phyloP scores from a whole-genome alignment of 2,113 vertebrate genomes.

The Silurus meridionalis region DNA sequence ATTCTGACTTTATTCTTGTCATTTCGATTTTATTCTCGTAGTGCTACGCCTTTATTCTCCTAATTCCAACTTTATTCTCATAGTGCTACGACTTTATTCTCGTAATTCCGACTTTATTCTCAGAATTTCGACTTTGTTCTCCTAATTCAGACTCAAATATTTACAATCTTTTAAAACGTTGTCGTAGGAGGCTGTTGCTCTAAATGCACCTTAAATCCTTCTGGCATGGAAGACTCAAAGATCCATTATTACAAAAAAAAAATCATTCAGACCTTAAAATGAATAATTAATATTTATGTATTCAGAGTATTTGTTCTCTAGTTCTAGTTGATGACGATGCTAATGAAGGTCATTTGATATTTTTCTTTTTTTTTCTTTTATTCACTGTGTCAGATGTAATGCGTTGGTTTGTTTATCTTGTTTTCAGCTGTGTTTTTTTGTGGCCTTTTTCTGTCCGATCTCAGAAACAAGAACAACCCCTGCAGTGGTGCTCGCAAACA shows the following conservation, averaged over 20 bases:
- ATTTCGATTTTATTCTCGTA: too few species aligned
- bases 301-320: background rate
- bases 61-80: too few species aligned
- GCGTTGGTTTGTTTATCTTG: background rate
- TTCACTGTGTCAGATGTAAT: background rate
- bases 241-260: too few species aligned
- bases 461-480: constrained; percentile 6
- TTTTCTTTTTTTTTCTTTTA: background rate
- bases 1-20: too few species aligned
- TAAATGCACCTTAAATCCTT: background rate
- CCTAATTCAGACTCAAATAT: too few species aligned
- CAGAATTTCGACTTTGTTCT: too few species aligned
- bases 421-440: background rate
- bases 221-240: background rate
- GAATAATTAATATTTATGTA: background rate
- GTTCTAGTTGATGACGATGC: background rate
- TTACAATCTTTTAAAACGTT: too few species aligned
- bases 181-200: too few species aligned
- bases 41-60: too few species aligned
- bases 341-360: too few species aligned
- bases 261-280: background rate
- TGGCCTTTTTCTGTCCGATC: background rate
- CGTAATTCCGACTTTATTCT: too few species aligned
- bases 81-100: too few species aligned
- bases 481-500: constrained; percentile 22